phyloP scores from a whole-genome alignment of 2,888 invertebrate species.

The Drosophila pullipes region DNA sequence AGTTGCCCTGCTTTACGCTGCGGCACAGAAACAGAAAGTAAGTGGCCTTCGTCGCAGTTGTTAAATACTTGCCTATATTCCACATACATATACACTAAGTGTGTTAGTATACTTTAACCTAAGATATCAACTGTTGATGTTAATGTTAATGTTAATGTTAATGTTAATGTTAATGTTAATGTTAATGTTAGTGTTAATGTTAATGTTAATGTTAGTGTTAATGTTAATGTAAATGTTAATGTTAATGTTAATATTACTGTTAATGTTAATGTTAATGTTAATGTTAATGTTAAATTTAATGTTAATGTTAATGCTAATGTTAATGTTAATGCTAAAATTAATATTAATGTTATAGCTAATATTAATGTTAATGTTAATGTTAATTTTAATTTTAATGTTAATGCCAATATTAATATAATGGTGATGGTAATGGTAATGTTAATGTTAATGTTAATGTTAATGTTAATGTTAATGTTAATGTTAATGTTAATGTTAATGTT shows the following conservation, averaged over 20 bases:
- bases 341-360: too few relatives aligned
- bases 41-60: background rate
- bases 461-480: background rate
- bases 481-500: background rate
- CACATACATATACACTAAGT: background rate
- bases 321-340: background rate
- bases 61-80: background rate
- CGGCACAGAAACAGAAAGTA: constrained; percentile 2
- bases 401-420: too few relatives aligned
- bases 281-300: too few relatives aligned
- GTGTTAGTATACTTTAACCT: background rate
- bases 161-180: too few relatives aligned
- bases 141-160: too few relatives aligned
- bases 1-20: constrained; percentile 51
- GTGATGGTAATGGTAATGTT: too few relatives aligned
- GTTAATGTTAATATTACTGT: background rate
- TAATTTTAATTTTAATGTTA: too few relatives aligned
- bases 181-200: too few relatives aligned
- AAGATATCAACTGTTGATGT: too few relatives aligned
- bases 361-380: too few relatives aligned
- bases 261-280: background rate
- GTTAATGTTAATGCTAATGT: background rate
- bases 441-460: too few relatives aligned
- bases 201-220: too few relatives aligned
- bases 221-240: background rate